These are phyloP conservation scores for Hylaea fasciaria DNA, from an alignment of 2,888 invertebrate species.

Conservation along the genomic window DNA sequence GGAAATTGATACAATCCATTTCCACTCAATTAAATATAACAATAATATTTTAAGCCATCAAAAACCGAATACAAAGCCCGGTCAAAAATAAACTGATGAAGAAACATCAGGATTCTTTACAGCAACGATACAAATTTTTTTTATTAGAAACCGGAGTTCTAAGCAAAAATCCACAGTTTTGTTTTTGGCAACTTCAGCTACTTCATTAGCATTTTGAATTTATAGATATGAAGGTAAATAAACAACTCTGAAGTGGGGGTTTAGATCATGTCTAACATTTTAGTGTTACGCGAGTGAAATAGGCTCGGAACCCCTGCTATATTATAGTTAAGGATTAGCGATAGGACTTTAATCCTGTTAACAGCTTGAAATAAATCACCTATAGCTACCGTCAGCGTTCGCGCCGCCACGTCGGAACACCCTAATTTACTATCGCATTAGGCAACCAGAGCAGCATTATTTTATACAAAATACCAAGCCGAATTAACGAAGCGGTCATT, in stretches of 20 bases:
- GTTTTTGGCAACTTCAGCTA: too few relatives aligned
- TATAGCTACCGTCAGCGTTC: constrained; percentile 58
- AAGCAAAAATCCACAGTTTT: too few relatives aligned
- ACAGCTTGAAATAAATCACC: constrained; percentile 66
- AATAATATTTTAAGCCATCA: too few relatives aligned
- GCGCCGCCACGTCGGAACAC: constrained; percentile 63
- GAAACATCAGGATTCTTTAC: too few relatives aligned
- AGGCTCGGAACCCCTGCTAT: constrained; percentile 17
- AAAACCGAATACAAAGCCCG: too few relatives aligned
- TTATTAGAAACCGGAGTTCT: too few relatives aligned
- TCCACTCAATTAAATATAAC: background rate
- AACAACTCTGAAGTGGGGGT: too few relatives aligned
- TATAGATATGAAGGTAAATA: too few relatives aligned
- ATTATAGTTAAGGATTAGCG: constrained; percentile 58
- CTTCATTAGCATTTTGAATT: too few relatives aligned
- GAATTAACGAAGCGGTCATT: constrained; percentile 63
- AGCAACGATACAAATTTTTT: too few relatives aligned
- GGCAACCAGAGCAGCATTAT: constrained; percentile 57
- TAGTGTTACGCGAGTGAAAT: background rate
- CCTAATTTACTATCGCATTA: constrained; percentile 78
- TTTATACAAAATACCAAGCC: constrained; percentile 66
- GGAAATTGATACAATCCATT: background rate
- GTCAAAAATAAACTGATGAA: too few relatives aligned
- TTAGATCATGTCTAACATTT: background rate
- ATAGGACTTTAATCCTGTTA: constrained; percentile 67